Percentiles rank a stretch among this genome's conserved stretches.
Evolutionary conservation across 2,888 invertebrate species (phyloP).

Genomic region (Eristalis arbustorum): DNA sequence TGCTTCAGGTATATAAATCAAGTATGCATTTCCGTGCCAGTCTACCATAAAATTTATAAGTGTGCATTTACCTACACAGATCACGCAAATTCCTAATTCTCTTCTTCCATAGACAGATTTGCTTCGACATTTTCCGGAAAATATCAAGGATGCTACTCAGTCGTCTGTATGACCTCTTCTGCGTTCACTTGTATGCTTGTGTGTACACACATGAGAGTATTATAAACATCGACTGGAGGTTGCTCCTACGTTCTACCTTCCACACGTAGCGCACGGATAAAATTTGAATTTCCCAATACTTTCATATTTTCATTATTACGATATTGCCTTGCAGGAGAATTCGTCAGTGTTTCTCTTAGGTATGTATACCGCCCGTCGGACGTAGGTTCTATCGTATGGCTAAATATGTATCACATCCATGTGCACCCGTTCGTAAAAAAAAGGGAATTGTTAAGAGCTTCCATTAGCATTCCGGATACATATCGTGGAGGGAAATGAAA

Average conservation of each 20-base stretch:
- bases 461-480: slow-evolving; percentile 49
- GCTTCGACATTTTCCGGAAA: slow-evolving; percentile 33
- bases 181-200: background rate
- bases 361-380: background rate
- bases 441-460: slow-evolving; percentile 27
- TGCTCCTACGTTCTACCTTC: background rate
- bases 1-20: background rate
- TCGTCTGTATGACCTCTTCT: slow-evolving; percentile 26
- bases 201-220: slow-evolving; percentile 14
- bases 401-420: background rate
- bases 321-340: slow-evolving; percentile 4
- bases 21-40: slow-evolving; percentile 30
- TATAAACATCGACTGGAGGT: slow-evolving; percentile 40
- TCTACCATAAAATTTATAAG: slow-evolving; percentile 51
- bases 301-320: slow-evolving; percentile 34
- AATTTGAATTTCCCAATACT: slow-evolving; percentile 50
- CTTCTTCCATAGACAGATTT: slow-evolving; percentile 33
- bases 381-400: background rate
- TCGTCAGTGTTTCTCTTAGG: slow-evolving; percentile 12
- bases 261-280: slow-evolving; percentile 16
- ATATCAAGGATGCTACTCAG: slow-evolving; percentile 33
- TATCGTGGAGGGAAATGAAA: slow-evolving; percentile 1
- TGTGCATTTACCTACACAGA: slow-evolving; percentile 47
- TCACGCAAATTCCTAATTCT: slow-evolving; percentile 32
- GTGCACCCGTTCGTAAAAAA: slow-evolving; percentile 18